Base-by-base conservation (phyloP, 2,797 vertebrate genomes). In the Cryptoprocta ferox region DNA sequence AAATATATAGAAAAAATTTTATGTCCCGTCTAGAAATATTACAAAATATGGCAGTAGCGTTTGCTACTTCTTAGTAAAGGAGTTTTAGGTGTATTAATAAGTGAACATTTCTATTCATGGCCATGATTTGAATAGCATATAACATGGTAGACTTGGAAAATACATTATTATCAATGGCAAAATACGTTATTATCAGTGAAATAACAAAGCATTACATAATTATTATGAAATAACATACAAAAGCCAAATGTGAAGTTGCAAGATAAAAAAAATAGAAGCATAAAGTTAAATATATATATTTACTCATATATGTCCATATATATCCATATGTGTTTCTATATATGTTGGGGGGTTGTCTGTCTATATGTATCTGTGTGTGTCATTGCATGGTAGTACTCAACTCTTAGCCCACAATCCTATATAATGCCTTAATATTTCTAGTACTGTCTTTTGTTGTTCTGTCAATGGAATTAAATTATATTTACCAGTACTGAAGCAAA, bases 171-270 rank as follows among this genome's bases (percentile, higher is more conserved):
- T 48, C 61, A 28, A 65, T 84, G 42, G 7, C 42, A 59, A 66
- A 94, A 94, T 89, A 30, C 13, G 65, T 28, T 81, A 24, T 50
- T 65, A 5, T 45, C 61, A 32, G 59, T 84, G n/a, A 94, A 97
- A 63, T 82, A 89, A 35, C 11, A 85, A 91, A 71, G 7, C 3
- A 48, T 61, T 39, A 24, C 50, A 39, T 39, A 95, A 68, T 88
- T 37, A 85, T 89, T 65, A 76, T 88, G 19, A 8, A 45, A 45
- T 45, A 45, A 9, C 42, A 37, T 13, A 85, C 6, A 76, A 84
- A 94, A 83, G 9, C n/a, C 56, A 65, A 37, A 83, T 37, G 63
- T 65, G 37, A 89, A 89, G 24, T 4, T 78, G 15, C 5, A 92
- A 63, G 19, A 50, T 45, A 30, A 56, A 19, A 56, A 94, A 68